A percentile compares a stretch with the other conserved stretches of the same genome.
Evolutionary conservation across 2,113 vertebrate genomes (phyloP).

Genomic region (Myotis yumanensis): DNA sequence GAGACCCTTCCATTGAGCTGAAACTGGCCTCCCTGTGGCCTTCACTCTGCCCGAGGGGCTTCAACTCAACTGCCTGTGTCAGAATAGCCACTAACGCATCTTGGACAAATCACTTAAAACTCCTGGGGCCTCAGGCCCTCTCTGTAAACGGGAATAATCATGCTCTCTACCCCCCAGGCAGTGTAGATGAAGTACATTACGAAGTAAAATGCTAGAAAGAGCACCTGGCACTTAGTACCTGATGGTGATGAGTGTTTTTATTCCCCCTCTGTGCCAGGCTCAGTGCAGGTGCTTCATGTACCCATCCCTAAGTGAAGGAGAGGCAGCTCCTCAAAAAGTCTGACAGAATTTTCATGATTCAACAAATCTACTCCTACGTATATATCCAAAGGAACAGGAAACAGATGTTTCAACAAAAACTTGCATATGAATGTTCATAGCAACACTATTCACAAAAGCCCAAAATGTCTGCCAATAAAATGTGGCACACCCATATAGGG

Average conservation of each 20-base stretch:
- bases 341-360: background rate
- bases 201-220: background rate
- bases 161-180: background rate
- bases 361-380: background rate
- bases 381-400: background rate
- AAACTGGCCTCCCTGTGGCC: background rate
- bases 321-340: background rate
- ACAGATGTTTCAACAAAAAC: background rate
- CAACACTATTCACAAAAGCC: background rate
- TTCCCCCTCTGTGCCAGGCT: background rate
- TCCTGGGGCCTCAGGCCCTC: background rate
- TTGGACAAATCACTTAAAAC: background rate
- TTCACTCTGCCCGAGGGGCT: background rate
- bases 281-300: background rate
- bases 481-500: fast-evolving
- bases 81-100: background rate
- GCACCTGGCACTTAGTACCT: background rate
- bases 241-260: background rate
- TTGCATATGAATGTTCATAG: background rate
- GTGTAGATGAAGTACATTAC: background rate
- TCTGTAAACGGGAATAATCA: background rate
- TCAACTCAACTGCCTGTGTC: background rate
- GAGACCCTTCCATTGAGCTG: background rate
- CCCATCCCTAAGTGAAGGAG: background rate
- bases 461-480: background rate